phyloP scores from a whole-genome alignment of 2,888 invertebrate species.

The Zygothrica quintamaculata region DNA sequence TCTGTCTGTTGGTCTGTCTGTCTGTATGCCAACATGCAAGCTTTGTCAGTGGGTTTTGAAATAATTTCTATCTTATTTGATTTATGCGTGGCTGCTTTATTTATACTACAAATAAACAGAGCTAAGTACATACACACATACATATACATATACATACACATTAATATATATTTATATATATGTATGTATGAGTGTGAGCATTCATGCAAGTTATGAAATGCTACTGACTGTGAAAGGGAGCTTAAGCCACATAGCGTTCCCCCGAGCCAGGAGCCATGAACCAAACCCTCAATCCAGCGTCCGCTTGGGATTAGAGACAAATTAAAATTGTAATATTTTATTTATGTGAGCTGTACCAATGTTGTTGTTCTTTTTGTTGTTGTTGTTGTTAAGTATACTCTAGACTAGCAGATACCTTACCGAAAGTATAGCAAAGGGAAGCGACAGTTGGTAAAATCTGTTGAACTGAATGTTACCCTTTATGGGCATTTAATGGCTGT shows the following conservation, averaged over 20 bases:
- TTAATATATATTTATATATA: neutral
- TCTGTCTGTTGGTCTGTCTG: too few species aligned
- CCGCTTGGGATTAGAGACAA: slow-evolving; percentile 76
- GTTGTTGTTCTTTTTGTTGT: slow-evolving; percentile 10
- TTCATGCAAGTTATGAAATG: slow-evolving; percentile 58
- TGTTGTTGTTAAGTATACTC: neutral
- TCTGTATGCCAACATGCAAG: slow-evolving; percentile 24
- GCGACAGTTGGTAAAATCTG: too few species aligned
- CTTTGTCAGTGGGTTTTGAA: slow-evolving; percentile 42
- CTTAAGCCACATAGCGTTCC: slow-evolving; percentile 25
- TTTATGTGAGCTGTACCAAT: slow-evolving; percentile 63
- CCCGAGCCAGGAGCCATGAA: slow-evolving; percentile 39
- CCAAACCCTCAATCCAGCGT: slow-evolving; percentile 46
- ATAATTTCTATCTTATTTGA: slow-evolving; percentile 58
- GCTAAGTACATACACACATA: neutral
- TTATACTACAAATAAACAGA: slow-evolving; percentile 18
- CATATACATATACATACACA: slow-evolving; percentile 6
- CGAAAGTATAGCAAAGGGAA: too few species aligned
- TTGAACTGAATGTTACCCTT: too few species aligned
- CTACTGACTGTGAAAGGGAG: slow-evolving; percentile 7
- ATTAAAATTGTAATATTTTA: slow-evolving; percentile 80
- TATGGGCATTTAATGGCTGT: neutral
- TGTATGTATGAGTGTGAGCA: slow-evolving; percentile 16
- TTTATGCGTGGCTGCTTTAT: slow-evolving; percentile 48
- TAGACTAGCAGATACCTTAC: neutral